These are phyloP conservation scores for Drosophila oshimai DNA, from an alignment of 1,140 invertebrate species.

Conservation along the genomic window DNA sequence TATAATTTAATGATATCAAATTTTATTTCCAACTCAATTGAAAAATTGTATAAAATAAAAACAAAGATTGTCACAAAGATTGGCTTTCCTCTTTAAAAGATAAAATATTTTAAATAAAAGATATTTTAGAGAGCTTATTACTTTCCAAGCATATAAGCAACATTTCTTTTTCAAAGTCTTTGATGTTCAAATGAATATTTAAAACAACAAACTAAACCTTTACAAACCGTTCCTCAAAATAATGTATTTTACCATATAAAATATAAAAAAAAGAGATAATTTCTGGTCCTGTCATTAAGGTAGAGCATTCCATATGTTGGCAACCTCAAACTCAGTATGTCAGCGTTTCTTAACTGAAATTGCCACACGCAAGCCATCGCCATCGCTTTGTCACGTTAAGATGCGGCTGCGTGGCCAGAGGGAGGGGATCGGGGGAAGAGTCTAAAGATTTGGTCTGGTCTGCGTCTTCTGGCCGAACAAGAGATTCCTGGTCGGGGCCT, in stretches of 20 bases:
- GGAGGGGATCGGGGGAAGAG: not conserved
- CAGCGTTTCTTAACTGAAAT: slow-evolving; percentile 68
- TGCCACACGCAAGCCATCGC: slow-evolving; percentile 79
- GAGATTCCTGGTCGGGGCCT: slow-evolving; percentile 56
- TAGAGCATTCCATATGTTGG: slow-evolving; percentile 23
- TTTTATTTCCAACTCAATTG: too few relatives aligned
- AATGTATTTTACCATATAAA: not conserved
- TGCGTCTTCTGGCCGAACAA: slow-evolving; percentile 33
- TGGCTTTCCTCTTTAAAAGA: too few relatives aligned
- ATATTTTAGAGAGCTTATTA: too few relatives aligned
- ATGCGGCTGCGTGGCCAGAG: not conserved
- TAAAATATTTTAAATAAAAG: too few relatives aligned
- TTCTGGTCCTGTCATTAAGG: not conserved
- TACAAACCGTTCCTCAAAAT: too few relatives aligned
- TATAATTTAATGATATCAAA: too few relatives aligned
- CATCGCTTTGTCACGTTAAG: slow-evolving; percentile 74
- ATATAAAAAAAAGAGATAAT: not conserved
- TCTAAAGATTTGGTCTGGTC: slow-evolving; percentile 17
- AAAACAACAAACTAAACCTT: too few relatives aligned
- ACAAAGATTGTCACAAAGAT: too few relatives aligned
- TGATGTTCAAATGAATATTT: too few relatives aligned
- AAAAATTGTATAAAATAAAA: too few relatives aligned
- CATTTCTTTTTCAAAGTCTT: too few relatives aligned
- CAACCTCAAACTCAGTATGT: not conserved
- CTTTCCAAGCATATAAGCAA: too few relatives aligned